Conservation (phyloP, 1,140 invertebrate species). For the Drosophila pachea region DNA sequence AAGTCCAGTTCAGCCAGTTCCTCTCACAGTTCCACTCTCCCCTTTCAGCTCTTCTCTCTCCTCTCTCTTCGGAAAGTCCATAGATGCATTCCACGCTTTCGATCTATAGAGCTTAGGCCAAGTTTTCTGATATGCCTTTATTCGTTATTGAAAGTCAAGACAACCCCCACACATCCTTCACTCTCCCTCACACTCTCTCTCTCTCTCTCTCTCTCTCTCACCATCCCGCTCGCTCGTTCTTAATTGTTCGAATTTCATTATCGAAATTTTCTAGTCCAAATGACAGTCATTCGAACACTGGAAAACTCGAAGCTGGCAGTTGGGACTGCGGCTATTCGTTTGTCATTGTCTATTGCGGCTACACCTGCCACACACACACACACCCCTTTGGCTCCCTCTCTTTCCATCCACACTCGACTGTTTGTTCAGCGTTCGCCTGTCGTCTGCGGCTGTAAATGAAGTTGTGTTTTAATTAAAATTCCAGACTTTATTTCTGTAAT, state of each 20-base stretch:
- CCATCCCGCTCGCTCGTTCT: neutral
- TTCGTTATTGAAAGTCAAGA: too few relatives aligned
- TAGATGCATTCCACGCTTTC: too few relatives aligned
- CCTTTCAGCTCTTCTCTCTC: neutral
- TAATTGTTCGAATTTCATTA: conserved; percentile 38
- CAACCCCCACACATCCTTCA: neutral
- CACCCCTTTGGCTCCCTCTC: neutral
- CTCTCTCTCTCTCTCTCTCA: neutral
- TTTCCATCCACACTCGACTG: conserved; percentile 1
- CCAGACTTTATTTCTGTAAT: conserved; percentile 78
- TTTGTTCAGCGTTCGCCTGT: conserved; percentile 41
- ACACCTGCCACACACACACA: conserved; percentile 20
- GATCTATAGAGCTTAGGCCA: too few relatives aligned
- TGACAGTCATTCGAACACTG: conserved; percentile 14
- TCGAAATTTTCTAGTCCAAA: conserved; percentile 40
- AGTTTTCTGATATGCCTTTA: too few relatives aligned
- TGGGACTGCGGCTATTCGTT: conserved; percentile 38
- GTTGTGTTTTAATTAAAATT: conserved; percentile 78
- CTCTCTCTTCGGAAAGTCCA: too few relatives aligned
- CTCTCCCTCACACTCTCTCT: neutral
- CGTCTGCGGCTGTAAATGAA: conserved; percentile 76
- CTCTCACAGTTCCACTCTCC: neutral
- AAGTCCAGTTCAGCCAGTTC: too few relatives aligned
- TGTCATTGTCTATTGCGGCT: conserved; percentile 49
- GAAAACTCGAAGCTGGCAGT: conserved; percentile 7